These are phyloP conservation scores for Chlorospingus flavigularis DNA, from an alignment of 2,797 vertebrate genomes.

Conservation along the genomic window DNA sequence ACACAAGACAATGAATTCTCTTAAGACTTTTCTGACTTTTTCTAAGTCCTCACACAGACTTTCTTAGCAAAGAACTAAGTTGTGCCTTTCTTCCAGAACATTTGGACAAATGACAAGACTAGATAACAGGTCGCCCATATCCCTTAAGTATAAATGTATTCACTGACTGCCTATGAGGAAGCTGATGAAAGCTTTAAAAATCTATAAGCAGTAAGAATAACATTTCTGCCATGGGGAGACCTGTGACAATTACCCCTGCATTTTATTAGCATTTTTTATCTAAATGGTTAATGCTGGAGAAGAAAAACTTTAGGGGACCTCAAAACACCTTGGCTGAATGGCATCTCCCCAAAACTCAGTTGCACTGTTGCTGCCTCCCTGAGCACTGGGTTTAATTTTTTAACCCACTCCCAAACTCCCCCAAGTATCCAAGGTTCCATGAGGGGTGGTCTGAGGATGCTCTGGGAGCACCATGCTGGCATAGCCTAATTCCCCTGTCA, in stretches of 20 bases:
- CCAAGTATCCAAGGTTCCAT: neutral
- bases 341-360: neutral
- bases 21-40: slow-evolving; percentile 5
- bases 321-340: rapidly evolving
- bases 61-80: neutral
- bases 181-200: slow-evolving; percentile 7
- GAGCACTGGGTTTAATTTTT: neutral
- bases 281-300: neutral
- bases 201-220: neutral
- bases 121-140: neutral
- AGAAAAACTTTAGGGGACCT: neutral
- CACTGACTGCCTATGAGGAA: neutral
- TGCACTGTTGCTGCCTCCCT: neutral
- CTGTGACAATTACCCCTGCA: neutral
- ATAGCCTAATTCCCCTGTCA: neutral
- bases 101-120: neutral
- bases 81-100: neutral
- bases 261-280: neutral
- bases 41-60: neutral
- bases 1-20: neutral
- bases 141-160: neutral
- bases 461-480: neutral
- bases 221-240: neutral
- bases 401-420: neutral
- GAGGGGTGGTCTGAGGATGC: neutral